phyloP scores from a whole-genome alignment of 2,888 invertebrate genomes.

The Anoncus sp. region DNA sequence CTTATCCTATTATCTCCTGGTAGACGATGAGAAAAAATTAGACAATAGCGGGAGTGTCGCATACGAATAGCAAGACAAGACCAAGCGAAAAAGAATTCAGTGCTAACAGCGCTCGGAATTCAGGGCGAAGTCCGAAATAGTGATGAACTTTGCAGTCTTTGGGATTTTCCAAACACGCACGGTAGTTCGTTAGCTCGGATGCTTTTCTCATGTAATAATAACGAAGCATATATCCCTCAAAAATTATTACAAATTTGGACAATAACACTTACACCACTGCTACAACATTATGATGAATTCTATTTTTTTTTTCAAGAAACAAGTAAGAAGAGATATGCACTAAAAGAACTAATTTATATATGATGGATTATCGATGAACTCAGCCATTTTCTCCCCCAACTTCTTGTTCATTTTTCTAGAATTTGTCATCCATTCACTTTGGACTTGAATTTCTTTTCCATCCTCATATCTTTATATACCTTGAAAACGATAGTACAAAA shows the following conservation, averaged over 20 bases:
- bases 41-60: constrained; percentile 8
- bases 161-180: constrained; percentile 76
- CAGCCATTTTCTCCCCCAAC: no score
- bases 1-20: constrained; percentile 14
- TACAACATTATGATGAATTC: neutral
- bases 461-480: no score
- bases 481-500: no score
- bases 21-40: constrained; percentile 14
- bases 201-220: constrained; percentile 12
- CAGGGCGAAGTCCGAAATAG: constrained; percentile 46
- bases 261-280: no score
- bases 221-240: no score
- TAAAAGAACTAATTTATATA: no score
- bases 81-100: constrained; percentile 53
- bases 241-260: neutral
- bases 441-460: no score
- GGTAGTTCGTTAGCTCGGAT: constrained; percentile 75
- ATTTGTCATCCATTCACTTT: no score
- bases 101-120: constrained; percentile 15
- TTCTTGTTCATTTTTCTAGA: no score
- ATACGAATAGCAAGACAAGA: constrained; percentile 41
- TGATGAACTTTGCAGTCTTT: constrained; percentile 71
- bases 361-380: no score
- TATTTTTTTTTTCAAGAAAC: neutral
- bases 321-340: no score